A percentile compares a stretch with the other conserved stretches of the same genome.
phyloP scores from a whole-genome alignment of 2,888 invertebrate genomes.

The Cacoxenus indagator region DNA sequence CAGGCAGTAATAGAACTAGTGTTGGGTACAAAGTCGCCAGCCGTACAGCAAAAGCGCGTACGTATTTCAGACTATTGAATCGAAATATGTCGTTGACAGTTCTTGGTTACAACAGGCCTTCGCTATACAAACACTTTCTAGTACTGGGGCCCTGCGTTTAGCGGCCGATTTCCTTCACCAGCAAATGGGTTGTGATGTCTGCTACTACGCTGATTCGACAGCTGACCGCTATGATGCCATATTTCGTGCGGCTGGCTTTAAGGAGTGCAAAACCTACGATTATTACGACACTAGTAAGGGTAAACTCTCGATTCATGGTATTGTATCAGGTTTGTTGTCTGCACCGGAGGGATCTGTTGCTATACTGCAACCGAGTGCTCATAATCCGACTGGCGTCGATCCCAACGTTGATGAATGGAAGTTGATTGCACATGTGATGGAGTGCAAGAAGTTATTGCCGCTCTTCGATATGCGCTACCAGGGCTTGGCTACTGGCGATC shows the following conservation, averaged over 20 bases:
- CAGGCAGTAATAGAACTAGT: conserved; percentile 27
- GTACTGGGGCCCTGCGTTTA: conserved; percentile 35
- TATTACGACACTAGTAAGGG: conserved; percentile 28
- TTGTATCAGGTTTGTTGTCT: conserved; percentile 42
- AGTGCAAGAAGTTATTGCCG: conserved; percentile 44
- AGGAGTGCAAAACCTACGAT: conserved; percentile 33
- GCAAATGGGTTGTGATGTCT: conserved; percentile 33
- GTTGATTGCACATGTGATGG: conserved; percentile 41
- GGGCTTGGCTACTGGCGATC: conserved; percentile 38
- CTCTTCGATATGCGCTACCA: conserved; percentile 41
- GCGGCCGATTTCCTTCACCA: conserved; percentile 38
- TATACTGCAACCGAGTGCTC: conserved; percentile 42
- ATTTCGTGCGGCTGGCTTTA: conserved; percentile 35
- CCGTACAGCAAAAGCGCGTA: conserved; percentile 28
- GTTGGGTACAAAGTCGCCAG: conserved; percentile 21
- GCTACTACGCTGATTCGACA: conserved; percentile 35
- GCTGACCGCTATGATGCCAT: conserved; percentile 27
- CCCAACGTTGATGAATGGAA: conserved; percentile 43
- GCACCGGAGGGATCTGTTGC: conserved; percentile 41
- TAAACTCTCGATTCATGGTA: conserved; percentile 39
- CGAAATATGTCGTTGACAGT: background rate
- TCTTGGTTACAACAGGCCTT: conserved; percentile 34
- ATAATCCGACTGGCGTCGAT: conserved; percentile 40
- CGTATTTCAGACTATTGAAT: no score
- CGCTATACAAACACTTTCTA: conserved; percentile 39